Evolutionary conservation across 2,888 invertebrate genomes (phyloP).

Genomic region (Epistrophe grossulariae): DNA sequence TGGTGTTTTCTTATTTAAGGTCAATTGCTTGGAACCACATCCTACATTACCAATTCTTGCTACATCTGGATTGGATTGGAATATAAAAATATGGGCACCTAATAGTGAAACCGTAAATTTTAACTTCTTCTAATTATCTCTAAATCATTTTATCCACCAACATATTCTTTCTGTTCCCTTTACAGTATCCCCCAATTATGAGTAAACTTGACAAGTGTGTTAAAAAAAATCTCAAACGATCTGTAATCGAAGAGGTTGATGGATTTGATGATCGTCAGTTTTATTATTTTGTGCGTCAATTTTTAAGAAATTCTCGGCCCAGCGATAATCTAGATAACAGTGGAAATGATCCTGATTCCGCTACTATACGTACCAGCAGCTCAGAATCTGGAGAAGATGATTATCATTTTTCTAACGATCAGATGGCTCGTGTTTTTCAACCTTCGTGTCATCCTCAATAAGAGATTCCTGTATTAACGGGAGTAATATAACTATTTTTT

Average conservation of each 20-base stretch:
- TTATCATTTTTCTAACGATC: conserved; percentile 60
- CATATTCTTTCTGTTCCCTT: conserved; percentile 23
- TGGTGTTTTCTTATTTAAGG: conserved; percentile 72
- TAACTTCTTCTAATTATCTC: conserved; percentile 35
- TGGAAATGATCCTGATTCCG: conserved; percentile 58
- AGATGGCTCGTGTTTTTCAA: conserved; percentile 60
- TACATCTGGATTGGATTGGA: conserved; percentile 93
- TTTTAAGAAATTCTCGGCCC: conserved; percentile 77
- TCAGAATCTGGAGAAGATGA: conserved; percentile 69
- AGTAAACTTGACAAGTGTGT: conserved; percentile 79
- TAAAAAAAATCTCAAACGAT: conserved; percentile 79
- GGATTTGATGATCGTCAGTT: conserved; percentile 80
- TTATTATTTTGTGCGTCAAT: conserved; percentile 81
- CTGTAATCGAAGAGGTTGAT: conserved; percentile 74
- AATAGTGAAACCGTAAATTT: conserved; percentile 77
- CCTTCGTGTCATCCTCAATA: conserved; percentile 69
- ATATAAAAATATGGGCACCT: conserved; percentile 97
- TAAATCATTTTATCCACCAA: not conserved
- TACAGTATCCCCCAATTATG: conserved; percentile 79
- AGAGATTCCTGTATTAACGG: not conserved
- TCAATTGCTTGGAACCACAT: conserved; percentile 95
- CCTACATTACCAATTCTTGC: conserved; percentile 94
- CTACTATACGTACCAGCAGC: conserved; percentile 35
- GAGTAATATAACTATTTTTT: not conserved
- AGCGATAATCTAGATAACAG: conserved; percentile 62